These are phyloP conservation scores for Coracias cyanogaster DNA, from an alignment of 2,797 vertebrate species.

Conservation along the genomic window DNA sequence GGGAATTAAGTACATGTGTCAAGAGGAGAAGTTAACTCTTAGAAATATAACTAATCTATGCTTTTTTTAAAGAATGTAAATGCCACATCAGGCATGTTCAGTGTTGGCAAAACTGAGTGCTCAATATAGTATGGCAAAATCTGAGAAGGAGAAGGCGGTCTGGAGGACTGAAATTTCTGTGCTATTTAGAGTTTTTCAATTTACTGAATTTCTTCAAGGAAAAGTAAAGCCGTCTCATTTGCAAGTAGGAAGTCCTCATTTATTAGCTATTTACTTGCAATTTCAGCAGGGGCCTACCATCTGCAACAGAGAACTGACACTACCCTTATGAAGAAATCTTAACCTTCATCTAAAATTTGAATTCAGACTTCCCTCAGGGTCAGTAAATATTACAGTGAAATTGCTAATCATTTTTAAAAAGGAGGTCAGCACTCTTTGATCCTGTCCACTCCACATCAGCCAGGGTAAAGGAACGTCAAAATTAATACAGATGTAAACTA, in stretches of 20 bases:
- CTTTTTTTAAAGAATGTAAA: conserved; percentile 67
- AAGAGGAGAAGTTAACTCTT: conserved; percentile 72
- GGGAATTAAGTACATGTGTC: conserved; percentile 74
- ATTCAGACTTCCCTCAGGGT: neutral
- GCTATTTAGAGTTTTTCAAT: conserved; percentile 70
- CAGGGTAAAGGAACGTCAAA: neutral
- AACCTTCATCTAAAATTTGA: conserved; percentile 14
- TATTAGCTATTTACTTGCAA: conserved; percentile 55
- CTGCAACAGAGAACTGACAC: neutral
- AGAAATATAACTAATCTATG: conserved; percentile 64
- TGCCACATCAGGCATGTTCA: conserved; percentile 62
- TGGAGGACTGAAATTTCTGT: conserved; percentile 67
- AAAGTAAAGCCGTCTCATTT: conserved; percentile 65
- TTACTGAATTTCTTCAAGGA: conserved; percentile 60
- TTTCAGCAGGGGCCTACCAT: conserved; percentile 45
- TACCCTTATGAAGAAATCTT: neutral
- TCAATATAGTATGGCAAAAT: conserved; percentile 66
- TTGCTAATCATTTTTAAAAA: neutral
- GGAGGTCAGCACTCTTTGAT: neutral
- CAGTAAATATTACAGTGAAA: neutral
- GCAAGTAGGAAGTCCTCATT: conserved; percentile 53
- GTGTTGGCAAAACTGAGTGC: conserved; percentile 62
- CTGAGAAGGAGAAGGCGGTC: conserved; percentile 61
- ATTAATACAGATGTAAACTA: neutral
- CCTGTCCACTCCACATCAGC: neutral